Evolutionary conservation across 2,797 vertebrate genomes (phyloP).

Genomic region (Alfaro cultratus): DNA sequence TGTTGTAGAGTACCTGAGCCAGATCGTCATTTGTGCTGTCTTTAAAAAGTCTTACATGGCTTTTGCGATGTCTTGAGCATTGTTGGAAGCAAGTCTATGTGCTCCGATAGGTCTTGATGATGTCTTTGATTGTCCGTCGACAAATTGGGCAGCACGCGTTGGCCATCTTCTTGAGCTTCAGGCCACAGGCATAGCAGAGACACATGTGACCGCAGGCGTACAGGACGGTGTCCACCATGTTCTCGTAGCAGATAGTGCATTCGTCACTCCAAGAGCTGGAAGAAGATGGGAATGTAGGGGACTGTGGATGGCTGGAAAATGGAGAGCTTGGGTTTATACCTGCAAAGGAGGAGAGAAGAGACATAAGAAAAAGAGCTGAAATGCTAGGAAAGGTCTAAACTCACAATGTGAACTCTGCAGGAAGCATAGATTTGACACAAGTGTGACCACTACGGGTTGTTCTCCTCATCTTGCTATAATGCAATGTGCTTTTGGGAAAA

Average conservation of each 20-base stretch:
- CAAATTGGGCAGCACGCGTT: constrained; percentile 97
- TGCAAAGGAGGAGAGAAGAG: constrained; percentile 61
- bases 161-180: constrained; percentile 95
- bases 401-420: not conserved
- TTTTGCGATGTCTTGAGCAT: constrained; percentile 47
- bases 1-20: constrained; percentile 70
- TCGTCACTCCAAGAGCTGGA: constrained; percentile 88
- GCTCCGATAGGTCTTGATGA: constrained; percentile 97
- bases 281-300: constrained; percentile 85
- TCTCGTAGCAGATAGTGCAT: constrained; percentile 97
- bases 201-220: constrained; percentile 99
- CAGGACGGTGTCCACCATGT: constrained; percentile 94
- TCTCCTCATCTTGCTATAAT: not conserved
- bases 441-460: not conserved
- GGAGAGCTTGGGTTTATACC: constrained; percentile 92
- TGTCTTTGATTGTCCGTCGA: constrained; percentile 94
- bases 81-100: constrained; percentile 78
- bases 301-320: constrained; percentile 87
- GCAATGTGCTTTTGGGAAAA: not conserved
- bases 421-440: not conserved
- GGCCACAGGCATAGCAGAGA: constrained; percentile 93
- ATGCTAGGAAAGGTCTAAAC: not conserved
- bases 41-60: constrained; percentile 57
- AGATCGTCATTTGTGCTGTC: constrained; percentile 49
- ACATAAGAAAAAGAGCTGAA: constrained; percentile 14